These are phyloP conservation scores for Coenonympha arcania DNA, from an alignment of 2,888 invertebrate genomes.

Conservation along the genomic window DNA sequence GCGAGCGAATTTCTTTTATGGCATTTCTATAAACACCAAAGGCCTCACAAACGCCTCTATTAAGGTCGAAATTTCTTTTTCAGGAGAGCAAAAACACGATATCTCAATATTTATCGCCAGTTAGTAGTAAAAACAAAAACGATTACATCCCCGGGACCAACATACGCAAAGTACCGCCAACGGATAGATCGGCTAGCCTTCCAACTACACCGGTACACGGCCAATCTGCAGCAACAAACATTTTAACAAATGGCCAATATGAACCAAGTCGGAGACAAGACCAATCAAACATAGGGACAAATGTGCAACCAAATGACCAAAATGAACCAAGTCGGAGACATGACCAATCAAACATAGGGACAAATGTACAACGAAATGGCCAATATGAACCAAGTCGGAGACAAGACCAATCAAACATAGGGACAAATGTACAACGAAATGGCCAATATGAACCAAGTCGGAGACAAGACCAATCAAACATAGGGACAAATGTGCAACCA, in stretches of 20 bases:
- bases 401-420: background rate
- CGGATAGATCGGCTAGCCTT: background rate
- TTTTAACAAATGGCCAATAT: background rate
- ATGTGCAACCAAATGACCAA: background rate
- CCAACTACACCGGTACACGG: background rate
- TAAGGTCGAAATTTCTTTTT: conserved; percentile 23
- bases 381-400: background rate
- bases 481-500: background rate
- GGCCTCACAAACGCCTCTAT: no score
- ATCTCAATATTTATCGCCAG: conserved; percentile 47
- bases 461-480: no score
- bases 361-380: background rate
- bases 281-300: background rate
- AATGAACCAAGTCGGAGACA: background rate
- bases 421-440: background rate
- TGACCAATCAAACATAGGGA: background rate
- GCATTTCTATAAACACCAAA: no score
- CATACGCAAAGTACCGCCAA: conserved; percentile 40
- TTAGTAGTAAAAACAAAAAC: conserved; percentile 43
- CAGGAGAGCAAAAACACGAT: conserved; percentile 56
- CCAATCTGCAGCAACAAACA: background rate
- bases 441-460: no score
- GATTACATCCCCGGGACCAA: conserved; percentile 67
- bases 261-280: background rate
- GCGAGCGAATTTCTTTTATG: no score